These are phyloP conservation scores for Anarsia innoxiella DNA, from an alignment of 2,888 invertebrate species.

Conservation along the genomic window DNA sequence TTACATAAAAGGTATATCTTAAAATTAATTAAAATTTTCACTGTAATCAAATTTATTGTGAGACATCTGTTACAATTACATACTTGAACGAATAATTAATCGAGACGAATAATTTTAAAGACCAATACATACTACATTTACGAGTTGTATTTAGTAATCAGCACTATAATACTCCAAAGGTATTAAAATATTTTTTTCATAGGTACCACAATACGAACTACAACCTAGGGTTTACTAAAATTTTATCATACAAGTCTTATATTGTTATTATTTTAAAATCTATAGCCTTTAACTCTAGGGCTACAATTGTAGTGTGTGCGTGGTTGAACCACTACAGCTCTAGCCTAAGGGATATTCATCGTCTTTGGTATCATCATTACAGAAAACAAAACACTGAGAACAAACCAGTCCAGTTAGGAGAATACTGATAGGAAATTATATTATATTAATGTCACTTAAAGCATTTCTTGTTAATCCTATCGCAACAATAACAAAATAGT, in stretches of 20 bases:
- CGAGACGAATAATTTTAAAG: neutral
- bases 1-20: slow-evolving; percentile 56
- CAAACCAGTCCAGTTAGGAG: slow-evolving; percentile 35
- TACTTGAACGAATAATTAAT: neutral
- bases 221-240: slow-evolving; percentile 38
- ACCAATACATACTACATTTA: neutral
- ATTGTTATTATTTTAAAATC: slow-evolving; percentile 47
- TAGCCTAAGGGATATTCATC: slow-evolving; percentile 67
- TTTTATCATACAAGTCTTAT: slow-evolving; percentile 69
- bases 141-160: slow-evolving; percentile 4
- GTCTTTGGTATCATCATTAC: slow-evolving; percentile 73
- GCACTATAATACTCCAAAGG: slow-evolving; percentile 58
- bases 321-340: slow-evolving; percentile 36
- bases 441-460: slow-evolving; percentile 57
- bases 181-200: slow-evolving; percentile 62
- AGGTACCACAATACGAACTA: slow-evolving; percentile 40
- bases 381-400: slow-evolving; percentile 56
- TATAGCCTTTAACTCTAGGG: slow-evolving; percentile 56
- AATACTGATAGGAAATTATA: slow-evolving; percentile 65
- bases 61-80: slow-evolving; percentile 12
- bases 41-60: slow-evolving; percentile 27
- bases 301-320: slow-evolving; percentile 37
- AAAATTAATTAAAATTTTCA: slow-evolving; percentile 39
- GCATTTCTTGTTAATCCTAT: slow-evolving; percentile 60
- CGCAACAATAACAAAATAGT: slow-evolving; percentile 62